Percentiles rank a stretch among this genome's conserved stretches.
phyloP scores from a whole-genome alignment of 2,888 invertebrate genomes.

The Chymomyza fuscimana region DNA sequence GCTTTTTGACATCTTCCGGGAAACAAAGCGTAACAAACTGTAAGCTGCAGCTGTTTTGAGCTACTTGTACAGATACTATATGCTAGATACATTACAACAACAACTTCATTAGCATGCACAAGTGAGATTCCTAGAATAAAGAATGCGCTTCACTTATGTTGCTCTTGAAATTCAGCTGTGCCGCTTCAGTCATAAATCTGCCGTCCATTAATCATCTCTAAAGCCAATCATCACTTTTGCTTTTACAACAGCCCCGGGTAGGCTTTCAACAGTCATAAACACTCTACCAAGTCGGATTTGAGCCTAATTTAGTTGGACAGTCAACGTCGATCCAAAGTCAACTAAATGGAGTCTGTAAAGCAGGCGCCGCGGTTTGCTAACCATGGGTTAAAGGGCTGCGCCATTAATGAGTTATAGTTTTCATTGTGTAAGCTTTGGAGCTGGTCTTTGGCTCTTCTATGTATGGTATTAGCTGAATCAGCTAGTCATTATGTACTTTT shows the following conservation, averaged over 20 bases:
- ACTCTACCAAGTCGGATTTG: constrained; percentile 13
- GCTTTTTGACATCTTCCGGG: constrained; percentile 23
- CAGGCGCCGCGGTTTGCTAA: not conserved
- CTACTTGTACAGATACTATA: not conserved
- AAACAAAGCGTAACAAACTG: constrained; percentile 27
- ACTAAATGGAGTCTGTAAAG: not conserved
- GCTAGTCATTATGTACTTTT: constrained; percentile 58
- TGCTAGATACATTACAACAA: constrained; percentile 23
- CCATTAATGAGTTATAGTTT: constrained; percentile 61
- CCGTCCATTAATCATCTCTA: constrained; percentile 67
- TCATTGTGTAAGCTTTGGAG: constrained; percentile 54
- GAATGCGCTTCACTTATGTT: not conserved
- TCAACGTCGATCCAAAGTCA: not conserved
- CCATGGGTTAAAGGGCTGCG: constrained; percentile 15
- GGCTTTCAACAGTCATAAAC: not conserved
- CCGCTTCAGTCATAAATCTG: constrained; percentile 57
- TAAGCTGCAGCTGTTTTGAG: constrained; percentile 23
- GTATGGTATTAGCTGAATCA: constrained; percentile 49
- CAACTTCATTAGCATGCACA: constrained; percentile 58
- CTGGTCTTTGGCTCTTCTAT: constrained; percentile 7
- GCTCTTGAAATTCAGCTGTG: constrained; percentile 24
- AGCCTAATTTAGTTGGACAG: not conserved
- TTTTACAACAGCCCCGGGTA: constrained; percentile 42
- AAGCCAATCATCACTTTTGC: constrained; percentile 69
- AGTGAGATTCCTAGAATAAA: constrained; percentile 52